phyloP scores from a whole-genome alignment of 53 echinoderm and acorn worm species.

The Pentamera pediparva region DNA sequence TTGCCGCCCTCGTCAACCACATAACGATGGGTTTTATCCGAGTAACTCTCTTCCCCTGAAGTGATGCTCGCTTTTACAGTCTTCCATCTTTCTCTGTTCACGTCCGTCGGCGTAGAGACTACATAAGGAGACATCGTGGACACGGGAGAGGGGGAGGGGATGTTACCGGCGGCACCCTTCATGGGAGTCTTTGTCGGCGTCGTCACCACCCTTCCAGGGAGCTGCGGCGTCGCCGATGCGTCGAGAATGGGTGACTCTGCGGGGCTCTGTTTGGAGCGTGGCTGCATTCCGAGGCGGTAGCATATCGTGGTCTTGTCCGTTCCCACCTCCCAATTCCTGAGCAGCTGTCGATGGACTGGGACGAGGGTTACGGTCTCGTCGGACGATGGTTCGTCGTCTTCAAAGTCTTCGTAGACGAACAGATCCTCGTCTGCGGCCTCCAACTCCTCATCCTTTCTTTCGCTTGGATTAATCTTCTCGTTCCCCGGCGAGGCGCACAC shows the following conservation, averaged over 20 bases:
- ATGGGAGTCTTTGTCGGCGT: not conserved
- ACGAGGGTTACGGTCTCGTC: conserved; percentile 26
- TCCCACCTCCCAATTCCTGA: conserved; percentile 6
- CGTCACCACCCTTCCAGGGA: conserved; percentile 6
- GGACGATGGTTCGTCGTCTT: conserved; percentile 18
- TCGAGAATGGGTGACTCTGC: not conserved
- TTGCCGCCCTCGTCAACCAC: no score
- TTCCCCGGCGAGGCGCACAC: not conserved
- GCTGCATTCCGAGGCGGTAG: conserved; percentile 53
- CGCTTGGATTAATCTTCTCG: not conserved
- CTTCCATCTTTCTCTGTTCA: no score
- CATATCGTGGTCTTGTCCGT: conserved; percentile 40
- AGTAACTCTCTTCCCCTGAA: no score
- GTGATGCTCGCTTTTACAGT: no score
- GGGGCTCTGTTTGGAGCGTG: conserved; percentile 9
- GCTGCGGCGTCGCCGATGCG: not conserved
- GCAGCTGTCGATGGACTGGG: not conserved
- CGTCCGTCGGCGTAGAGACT: no score
- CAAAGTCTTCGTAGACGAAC: conserved; percentile 7
- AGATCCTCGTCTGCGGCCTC: not conserved
- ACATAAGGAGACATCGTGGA: not conserved
- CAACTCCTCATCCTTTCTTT: no score
- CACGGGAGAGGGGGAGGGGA: conserved; percentile 6
- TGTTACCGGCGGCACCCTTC: conserved; percentile 12
- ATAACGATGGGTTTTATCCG: no score